Evolutionary conservation across 1,140 invertebrate species (phyloP).

Genomic region (Cherax quadricarinatus): DNA sequence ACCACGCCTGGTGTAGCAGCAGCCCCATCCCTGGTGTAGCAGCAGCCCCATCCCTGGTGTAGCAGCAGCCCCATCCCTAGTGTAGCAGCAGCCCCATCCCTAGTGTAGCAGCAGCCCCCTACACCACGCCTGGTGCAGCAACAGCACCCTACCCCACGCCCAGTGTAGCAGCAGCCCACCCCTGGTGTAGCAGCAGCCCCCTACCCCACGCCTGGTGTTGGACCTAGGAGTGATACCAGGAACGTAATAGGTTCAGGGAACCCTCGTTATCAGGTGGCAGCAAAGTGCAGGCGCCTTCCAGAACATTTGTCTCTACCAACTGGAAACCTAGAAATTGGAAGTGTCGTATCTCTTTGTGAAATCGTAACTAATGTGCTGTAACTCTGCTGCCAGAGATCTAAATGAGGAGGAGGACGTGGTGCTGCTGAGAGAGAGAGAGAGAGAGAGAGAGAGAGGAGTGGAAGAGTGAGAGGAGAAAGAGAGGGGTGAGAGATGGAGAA

Average conservation of each 20-base stretch:
- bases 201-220: neutral
- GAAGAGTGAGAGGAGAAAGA: too few species aligned
- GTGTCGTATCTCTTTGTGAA: constrained; percentile 71
- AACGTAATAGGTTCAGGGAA: constrained; percentile 59
- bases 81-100: too few species aligned
- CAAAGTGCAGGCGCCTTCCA: constrained; percentile 70
- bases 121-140: neutral
- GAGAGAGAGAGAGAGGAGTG: neutral
- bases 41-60: too few species aligned
- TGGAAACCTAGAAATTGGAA: constrained; percentile 70
- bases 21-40: too few species aligned
- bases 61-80: too few species aligned
- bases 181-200: too few species aligned
- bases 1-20: too few species aligned
- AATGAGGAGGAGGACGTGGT: constrained; percentile 59
- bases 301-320: constrained; percentile 66
- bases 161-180: too few species aligned
- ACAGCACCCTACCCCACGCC: neutral
- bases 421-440: neutral
- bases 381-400: constrained; percentile 63
- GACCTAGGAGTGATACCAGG: constrained; percentile 55
- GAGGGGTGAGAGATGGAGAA: too few species aligned
- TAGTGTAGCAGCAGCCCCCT: too few species aligned
- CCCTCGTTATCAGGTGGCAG: constrained; percentile 61
- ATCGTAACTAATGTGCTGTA: constrained; percentile 70